Evolutionary conservation across 2,113 vertebrate species (phyloP), one percentile per base, ranked within the genome.

Genomic region (Tachysurus fulvidraco): DNA sequence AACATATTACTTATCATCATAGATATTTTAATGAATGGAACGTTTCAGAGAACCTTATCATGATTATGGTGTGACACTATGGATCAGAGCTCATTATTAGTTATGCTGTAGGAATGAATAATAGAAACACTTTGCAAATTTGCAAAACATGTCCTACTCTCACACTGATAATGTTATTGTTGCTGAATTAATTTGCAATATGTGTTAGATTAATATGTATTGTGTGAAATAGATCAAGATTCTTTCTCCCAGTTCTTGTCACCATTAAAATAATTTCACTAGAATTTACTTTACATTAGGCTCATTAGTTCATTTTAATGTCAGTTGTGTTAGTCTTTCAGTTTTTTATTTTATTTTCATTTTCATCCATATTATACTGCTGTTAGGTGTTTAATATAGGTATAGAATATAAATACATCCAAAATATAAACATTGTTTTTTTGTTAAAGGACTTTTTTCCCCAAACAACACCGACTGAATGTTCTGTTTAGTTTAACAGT

Each of bases 111-210:
- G 41, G 28, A 2, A 59, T 77, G 13, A 59, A 30, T 19, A 2
- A n/a, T 54, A 50, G 46, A 14, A 76, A 76, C 44, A 76, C 44
- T 14, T 50, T 50, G 46, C 46, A 19, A 21, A n/a, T 44, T 28
- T 9, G 4, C 12, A 50, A 60, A 50, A 46, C 6, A 11, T 44
- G 14, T 52, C 50, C 16, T 54, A 77, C 12, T 50, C 44, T 50
- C 11, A n/a, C 44, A 50, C 44, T 76, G 46, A 73, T 73, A 74
- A 5, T 19, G 36, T 17, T 50, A 16, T 71, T 83, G 21, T 71
- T 85, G 71, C 71, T 85, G 57, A 79, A 79, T 65, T 41, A 54
- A 85, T 16, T 85, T 30, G 25, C 41, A 52, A 12, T 84, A 50
- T 17, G 12, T 19, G 7, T 28, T 4, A 85, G 21, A 77, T 84